Conservation (phyloP, 2,113 vertebrate species). For the Equus przewalskii region DNA sequence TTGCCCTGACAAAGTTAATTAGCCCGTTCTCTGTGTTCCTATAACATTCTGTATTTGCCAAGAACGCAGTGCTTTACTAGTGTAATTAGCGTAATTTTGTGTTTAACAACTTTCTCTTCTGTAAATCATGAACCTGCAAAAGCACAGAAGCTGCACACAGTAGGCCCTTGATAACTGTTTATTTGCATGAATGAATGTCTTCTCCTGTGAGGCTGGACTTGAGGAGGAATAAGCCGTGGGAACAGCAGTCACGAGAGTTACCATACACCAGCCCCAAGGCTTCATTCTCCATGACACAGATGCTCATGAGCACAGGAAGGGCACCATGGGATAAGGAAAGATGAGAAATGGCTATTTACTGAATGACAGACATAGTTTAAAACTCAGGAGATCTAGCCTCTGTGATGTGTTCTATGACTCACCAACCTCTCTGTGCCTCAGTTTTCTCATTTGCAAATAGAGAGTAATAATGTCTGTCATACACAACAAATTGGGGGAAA, state of each 20-base stretch:
- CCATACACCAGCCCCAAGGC: neutral
- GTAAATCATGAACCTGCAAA: neutral
- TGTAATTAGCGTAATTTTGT: neutral
- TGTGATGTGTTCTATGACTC: neutral
- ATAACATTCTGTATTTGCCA: neutral
- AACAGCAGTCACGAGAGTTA: neutral
- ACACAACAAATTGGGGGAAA: neutral
- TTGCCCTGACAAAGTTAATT: neutral
- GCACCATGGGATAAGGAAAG: rapidly evolving
- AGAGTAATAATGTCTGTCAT: neutral
- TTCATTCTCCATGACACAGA: rapidly evolving
- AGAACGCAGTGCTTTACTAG: neutral
- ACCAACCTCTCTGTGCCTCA: neutral
- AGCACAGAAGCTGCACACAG: neutral
- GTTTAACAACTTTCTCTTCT: constrained; percentile 15
- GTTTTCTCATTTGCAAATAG: neutral
- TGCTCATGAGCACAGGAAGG: neutral
- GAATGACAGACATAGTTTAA: neutral
- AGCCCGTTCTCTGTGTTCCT: neutral
- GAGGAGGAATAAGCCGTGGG: neutral
- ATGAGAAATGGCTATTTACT: neutral
- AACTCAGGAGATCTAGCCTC: neutral
- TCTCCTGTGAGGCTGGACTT: neutral
- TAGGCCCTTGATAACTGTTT: neutral
- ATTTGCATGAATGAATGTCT: neutral